phyloP scores from a whole-genome alignment of 2,797 vertebrate genomes.

The Hydrophis major region DNA sequence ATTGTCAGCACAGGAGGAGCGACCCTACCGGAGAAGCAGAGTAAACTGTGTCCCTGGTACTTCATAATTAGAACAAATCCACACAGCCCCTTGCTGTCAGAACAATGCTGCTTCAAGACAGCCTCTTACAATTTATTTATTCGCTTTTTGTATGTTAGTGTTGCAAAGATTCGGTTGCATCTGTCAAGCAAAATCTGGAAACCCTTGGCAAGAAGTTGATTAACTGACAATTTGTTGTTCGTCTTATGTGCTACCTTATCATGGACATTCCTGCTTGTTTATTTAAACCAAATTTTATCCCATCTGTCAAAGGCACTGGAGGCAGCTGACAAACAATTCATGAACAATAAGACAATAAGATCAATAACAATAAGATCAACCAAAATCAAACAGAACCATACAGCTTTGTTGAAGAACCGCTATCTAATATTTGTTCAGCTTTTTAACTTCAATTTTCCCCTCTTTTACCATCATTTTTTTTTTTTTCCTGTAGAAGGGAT shows the following conservation, averaged over 20 bases:
- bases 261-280: constrained; percentile 16
- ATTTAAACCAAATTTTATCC: background rate
- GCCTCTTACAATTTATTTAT: constrained; percentile 42
- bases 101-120: constrained; percentile 37
- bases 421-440: background rate
- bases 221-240: constrained; percentile 1
- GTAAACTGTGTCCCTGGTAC: constrained; percentile 35
- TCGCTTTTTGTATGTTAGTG: background rate
- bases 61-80: constrained; percentile 52
- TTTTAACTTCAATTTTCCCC: background rate
- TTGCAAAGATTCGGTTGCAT: constrained; percentile 12
- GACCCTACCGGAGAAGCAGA: constrained; percentile 26
- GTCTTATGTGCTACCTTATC: constrained; percentile 13
- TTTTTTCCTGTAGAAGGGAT: background rate
- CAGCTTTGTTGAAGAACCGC: background rate
- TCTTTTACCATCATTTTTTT: background rate
- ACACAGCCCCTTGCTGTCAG: constrained; percentile 42
- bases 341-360: background rate
- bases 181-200: constrained; percentile 22
- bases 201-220: background rate
- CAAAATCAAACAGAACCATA: background rate
- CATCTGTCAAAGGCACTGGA: background rate
- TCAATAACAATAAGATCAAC: background rate
- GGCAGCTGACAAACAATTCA: background rate
- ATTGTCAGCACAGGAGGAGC: constrained; percentile 9